Base-by-base conservation (phyloP, 2,888 invertebrate species). In the Patella pellucida region DNA sequence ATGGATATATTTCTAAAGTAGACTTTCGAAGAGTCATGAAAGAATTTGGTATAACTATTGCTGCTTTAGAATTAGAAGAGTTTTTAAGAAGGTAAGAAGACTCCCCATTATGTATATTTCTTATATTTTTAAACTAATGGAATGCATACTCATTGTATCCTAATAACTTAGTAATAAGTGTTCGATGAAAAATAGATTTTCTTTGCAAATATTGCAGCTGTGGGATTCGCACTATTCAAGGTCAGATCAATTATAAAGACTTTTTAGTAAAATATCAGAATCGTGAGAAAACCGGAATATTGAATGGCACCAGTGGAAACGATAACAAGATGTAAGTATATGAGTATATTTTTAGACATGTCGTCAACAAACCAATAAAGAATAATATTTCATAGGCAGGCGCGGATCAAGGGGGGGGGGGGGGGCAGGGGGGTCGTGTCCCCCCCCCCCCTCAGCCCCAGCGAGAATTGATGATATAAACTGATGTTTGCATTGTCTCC, bases 1-100 rank as follows among this genome's bases (percentile, higher is more conserved):
- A 88, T 75, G 85, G 84, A 50, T 85, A 81, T 75, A 79, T 88
- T 9, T 82, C 87, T 23, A 78, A 84, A 23, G 81, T 86, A 5
- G 88, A 88, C 78, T 87, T 89, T 80, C 77, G 86, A 12, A 76
- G 83, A n/a, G 87, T 88, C 9, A 82, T 89, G 41, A 78, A 81
- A 12, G 88, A 88, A 73, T 88, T 87, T 80, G 87, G 87, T 14
- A 83, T 87, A 50, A 81, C 81, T 27, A 80, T 87, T 31, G 77
- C 84, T 4, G 84, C 85, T 9, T 79, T 85, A 9, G 86, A 87
- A 52, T 80, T 89, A 23, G 87, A 87, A 27, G 77, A 83, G 23
- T 87, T 88, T 78, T 71, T 88, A 0, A 78, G 80, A 74, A 87
- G 81, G 88, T 87, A 79, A 69, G 74, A 52, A 27, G 11, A 41